Conservation (phyloP, 2,888 invertebrate genomes). For the Gymnocheta viridis region DNA sequence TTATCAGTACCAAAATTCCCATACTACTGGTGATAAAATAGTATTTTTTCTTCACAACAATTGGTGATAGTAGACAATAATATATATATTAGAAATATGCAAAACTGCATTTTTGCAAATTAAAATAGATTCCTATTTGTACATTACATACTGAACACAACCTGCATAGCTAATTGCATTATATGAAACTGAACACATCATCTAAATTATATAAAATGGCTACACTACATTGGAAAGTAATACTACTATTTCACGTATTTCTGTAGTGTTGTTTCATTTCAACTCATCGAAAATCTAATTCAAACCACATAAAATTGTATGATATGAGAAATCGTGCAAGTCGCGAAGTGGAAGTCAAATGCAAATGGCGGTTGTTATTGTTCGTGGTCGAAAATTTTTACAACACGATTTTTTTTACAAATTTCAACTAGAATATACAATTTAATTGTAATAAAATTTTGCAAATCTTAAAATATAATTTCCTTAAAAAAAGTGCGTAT, state of each 20-base stretch:
- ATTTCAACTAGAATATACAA: slow-evolving; percentile 76
- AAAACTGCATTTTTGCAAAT: not conserved
- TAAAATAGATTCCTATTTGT: not conserved
- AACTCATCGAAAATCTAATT: not conserved
- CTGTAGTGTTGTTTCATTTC: slow-evolving; percentile 36
- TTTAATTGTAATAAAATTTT: slow-evolving; percentile 74
- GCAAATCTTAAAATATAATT: slow-evolving; percentile 73
- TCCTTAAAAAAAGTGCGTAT: slow-evolving; percentile 69
- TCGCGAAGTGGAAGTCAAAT: slow-evolving; percentile 83
- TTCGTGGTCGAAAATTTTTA: slow-evolving; percentile 89
- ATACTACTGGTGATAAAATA: too few species aligned
- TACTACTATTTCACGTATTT: not conserved
- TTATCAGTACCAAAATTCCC: too few species aligned
- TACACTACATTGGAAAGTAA: slow-evolving; percentile 58
- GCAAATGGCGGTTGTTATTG: slow-evolving; percentile 99
- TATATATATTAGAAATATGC: not conserved
- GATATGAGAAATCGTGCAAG: slow-evolving; percentile 62
- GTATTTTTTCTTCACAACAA: too few species aligned
- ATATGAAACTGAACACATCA: slow-evolving; percentile 44
- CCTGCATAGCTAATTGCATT: slow-evolving; percentile 15
- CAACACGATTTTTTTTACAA: slow-evolving; percentile 78
- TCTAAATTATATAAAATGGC: slow-evolving; percentile 59
- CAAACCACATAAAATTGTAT: slow-evolving; percentile 24
- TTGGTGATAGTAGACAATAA: too few species aligned
- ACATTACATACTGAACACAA: slow-evolving; percentile 25